These are phyloP conservation scores for Lumbricus terrestris DNA, from an alignment of 2,888 invertebrate genomes.

Conservation along the genomic window DNA sequence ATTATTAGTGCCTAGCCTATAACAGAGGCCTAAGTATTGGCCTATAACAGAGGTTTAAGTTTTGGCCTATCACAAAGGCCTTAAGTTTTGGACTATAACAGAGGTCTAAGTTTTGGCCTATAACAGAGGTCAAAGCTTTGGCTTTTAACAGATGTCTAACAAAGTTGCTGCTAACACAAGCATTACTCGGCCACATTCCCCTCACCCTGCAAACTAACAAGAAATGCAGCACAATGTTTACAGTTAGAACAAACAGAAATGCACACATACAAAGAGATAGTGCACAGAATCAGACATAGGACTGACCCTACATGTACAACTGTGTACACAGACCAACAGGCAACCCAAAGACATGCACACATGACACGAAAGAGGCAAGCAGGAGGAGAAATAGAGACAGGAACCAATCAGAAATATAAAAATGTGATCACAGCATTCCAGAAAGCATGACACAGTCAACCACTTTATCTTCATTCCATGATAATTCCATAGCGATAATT, in stretches of 20 bases:
- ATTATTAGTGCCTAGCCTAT: neutral
- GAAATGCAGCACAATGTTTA: neutral
- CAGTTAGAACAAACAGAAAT: neutral
- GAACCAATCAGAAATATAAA: neutral
- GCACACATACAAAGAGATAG: neutral
- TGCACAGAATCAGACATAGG: too few relatives aligned
- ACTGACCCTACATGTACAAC: neutral
- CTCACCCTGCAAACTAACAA: neutral
- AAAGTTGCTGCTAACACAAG: neutral
- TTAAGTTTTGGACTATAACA: too few relatives aligned
- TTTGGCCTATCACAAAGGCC: neutral
- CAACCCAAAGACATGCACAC: slow-evolving; percentile 16
- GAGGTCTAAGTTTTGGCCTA: too few relatives aligned
- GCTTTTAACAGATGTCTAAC: too few relatives aligned
- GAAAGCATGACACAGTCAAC: neutral
- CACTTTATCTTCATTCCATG: slow-evolving; percentile 4
- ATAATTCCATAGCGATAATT: neutral
- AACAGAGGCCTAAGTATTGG: neutral
- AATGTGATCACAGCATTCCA: neutral
- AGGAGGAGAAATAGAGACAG: neutral
- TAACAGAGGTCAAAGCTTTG: neutral
- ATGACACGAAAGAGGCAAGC: neutral
- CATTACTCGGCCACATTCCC: neutral
- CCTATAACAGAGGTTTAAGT: too few relatives aligned
- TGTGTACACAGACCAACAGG: neutral